phyloP scores from a whole-genome alignment of 2,113 vertebrate species.

The Sakesphorus luctuosus region DNA sequence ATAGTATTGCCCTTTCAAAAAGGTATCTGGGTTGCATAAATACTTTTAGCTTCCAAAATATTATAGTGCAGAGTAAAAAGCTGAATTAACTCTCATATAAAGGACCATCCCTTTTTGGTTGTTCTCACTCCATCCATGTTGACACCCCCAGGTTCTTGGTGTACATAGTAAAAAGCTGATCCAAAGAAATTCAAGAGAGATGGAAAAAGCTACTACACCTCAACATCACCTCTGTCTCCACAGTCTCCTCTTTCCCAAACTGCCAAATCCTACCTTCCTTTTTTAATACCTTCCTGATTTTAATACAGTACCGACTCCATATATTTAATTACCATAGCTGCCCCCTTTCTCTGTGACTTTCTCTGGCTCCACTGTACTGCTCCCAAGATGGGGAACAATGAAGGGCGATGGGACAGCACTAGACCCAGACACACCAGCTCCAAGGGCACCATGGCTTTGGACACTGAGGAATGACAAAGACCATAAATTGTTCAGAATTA shows the following conservation, averaged over 20 bases:
- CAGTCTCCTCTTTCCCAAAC: neutral
- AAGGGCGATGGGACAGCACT: neutral
- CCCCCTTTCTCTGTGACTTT: neutral
- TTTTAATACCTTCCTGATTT: too few species aligned
- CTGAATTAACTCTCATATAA: neutral
- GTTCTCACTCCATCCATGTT: neutral
- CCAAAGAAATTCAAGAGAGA: neutral
- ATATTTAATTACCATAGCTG: neutral
- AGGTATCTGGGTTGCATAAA: accelerated
- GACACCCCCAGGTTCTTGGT: neutral
- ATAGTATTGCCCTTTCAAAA: neutral
- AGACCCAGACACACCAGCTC: neutral
- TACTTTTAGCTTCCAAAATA: neutral
- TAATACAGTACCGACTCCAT: neutral
- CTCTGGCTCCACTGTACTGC: neutral
- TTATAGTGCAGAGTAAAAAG: neutral
- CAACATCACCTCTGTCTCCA: neutral
- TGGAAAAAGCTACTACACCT: neutral
- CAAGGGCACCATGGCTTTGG: neutral
- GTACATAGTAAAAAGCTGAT: neutral
- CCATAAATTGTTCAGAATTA: neutral
- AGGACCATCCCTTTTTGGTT: neutral
- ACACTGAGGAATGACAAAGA: neutral
- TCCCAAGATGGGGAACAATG: neutral
- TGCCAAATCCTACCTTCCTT: neutral